Evolutionary conservation across 1,140 invertebrate species (phyloP).

Genomic region (Rhopalosiphum maidis): DNA sequence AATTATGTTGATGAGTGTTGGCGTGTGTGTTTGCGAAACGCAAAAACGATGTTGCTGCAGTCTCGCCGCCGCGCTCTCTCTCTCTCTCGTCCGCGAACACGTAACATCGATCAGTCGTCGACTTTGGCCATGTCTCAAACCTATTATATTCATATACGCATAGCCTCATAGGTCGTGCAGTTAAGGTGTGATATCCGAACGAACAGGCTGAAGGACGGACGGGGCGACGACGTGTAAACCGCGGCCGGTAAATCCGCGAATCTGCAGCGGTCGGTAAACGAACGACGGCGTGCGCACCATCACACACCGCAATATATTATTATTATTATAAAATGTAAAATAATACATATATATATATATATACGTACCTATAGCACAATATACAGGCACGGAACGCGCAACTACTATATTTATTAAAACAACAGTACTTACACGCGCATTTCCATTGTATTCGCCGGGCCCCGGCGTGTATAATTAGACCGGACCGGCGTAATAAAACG

Average conservation of each 20-base stretch:
- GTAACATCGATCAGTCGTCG: neutral
- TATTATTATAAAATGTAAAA: neutral
- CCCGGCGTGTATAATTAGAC: slow-evolving; percentile 34
- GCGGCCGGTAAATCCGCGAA: neutral
- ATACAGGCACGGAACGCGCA: neutral
- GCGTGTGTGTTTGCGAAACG: too few relatives aligned
- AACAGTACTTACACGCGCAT: neutral
- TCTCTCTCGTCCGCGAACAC: neutral
- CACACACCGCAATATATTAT: neutral
- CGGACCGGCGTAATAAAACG: slow-evolving; percentile 47
- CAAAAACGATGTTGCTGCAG: neutral
- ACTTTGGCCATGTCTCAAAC: neutral
- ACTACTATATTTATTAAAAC: slow-evolving; percentile 4
- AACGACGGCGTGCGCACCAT: neutral
- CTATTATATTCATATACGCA: too few relatives aligned
- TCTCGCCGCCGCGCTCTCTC: neutral
- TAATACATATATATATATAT: neutral
- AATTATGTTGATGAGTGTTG: too few relatives aligned
- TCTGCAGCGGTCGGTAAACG: neutral
- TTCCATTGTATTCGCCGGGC: slow-evolving; percentile 5
- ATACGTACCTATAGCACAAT: neutral
- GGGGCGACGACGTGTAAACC: neutral
- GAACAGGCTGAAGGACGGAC: too few relatives aligned
- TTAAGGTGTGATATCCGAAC: too few relatives aligned
- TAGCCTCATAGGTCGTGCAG: too few relatives aligned